phyloP scores from a whole-genome alignment of 2,797 vertebrate genomes.

The Fringilla coelebs region DNA sequence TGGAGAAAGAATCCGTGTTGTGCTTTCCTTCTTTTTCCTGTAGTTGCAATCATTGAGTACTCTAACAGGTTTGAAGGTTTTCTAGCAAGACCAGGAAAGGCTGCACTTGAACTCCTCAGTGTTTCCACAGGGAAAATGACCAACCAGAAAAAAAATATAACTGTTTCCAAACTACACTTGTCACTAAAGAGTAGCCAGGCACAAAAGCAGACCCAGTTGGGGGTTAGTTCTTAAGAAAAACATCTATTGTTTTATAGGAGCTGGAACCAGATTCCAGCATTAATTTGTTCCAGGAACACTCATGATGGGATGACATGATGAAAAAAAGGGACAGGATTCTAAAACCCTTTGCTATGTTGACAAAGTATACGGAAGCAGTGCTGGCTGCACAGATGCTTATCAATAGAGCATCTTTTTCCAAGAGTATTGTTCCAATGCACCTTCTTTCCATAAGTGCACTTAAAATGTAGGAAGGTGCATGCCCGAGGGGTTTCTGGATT shows the following conservation, averaged over 20 bases:
- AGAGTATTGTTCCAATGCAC: neutral
- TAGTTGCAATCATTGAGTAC: neutral
- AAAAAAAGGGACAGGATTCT: neutral
- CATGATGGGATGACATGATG: neutral
- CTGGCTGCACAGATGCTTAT: neutral
- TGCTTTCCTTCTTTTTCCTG: neutral
- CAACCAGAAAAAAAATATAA: neutral
- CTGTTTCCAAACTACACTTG: neutral
- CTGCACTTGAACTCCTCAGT: neutral
- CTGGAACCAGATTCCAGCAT: neutral
- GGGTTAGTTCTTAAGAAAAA: neutral
- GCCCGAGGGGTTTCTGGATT: neutral
- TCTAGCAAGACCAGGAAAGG: neutral
- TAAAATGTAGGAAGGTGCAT: rapidly evolving
- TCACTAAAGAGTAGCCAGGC: neutral
- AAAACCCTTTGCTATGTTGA: neutral
- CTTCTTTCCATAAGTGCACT: neutral
- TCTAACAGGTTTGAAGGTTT: neutral
- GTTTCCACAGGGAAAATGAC: neutral
- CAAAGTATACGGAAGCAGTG: neutral
- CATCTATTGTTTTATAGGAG: neutral
- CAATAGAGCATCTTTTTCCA: neutral
- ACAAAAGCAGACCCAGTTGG: neutral
- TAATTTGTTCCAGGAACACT: neutral
- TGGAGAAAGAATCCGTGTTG: neutral